Evolutionary conservation across 2,797 vertebrate genomes (phyloP).

Genomic region (Hydrophis major): DNA sequence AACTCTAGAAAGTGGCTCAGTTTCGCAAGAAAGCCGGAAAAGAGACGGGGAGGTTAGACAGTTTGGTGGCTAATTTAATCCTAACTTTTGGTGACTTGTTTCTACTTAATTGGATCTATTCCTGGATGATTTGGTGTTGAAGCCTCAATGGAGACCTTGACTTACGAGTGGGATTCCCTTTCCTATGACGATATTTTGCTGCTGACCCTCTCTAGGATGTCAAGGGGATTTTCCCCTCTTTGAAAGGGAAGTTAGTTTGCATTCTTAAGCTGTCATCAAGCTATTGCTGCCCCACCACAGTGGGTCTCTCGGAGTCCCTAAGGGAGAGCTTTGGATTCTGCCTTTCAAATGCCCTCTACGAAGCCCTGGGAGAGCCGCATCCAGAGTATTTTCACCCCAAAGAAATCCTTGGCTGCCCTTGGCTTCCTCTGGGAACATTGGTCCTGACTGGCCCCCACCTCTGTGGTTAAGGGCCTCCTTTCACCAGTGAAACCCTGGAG

Average conservation of each 20-base stretch:
- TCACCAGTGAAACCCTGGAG: not conserved
- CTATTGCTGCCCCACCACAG: not conserved
- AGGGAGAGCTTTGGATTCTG: not conserved
- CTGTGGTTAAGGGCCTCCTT: not conserved
- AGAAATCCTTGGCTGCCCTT: not conserved
- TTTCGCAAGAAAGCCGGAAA: not conserved
- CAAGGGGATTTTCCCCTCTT: not conserved
- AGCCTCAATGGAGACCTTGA: not conserved
- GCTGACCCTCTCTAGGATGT: not conserved
- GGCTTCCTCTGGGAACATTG: not conserved
- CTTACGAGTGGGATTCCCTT: not conserved
- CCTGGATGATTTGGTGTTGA: not conserved
- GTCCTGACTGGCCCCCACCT: not conserved
- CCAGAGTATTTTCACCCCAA: not conserved
- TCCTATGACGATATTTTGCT: not conserved
- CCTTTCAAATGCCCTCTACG: not conserved
- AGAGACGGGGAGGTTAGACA: not conserved
- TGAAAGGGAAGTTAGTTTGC: not conserved
- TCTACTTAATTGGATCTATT: not conserved
- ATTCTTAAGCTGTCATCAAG: not conserved
- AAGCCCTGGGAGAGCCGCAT: not conserved
- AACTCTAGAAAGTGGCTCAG: not conserved
- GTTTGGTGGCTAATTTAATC: not conserved
- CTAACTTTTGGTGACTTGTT: not conserved
- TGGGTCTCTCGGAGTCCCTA: not conserved